Evolutionary conservation across 2,888 invertebrate genomes (phyloP), one percentile per base, ranked within the genome.

Genomic region (Epinotia demarniana): DNA sequence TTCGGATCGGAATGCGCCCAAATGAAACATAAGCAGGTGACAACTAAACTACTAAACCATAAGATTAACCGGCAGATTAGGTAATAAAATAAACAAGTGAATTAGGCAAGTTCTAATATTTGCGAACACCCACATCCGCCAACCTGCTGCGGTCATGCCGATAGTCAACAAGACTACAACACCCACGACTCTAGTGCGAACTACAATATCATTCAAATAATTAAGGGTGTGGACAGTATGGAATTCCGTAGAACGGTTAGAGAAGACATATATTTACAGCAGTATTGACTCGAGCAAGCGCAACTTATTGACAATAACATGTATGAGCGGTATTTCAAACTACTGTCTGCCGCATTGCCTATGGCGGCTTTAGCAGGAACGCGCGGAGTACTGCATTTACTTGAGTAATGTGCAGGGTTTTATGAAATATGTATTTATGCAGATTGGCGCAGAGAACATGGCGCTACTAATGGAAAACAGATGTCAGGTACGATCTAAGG

Each of bases 121-220:
- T 93, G 93, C 91, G 86, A 81, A 92, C 93, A 89, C 92, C 92
- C 90, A 92, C 93, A 87, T 90, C 89, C 89, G 89, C 90, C 87
- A 90, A 90, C 89, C 87, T 89, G 92, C 88, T 78, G 78, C 83
- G 80, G 79, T 77, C 78, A 78, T 78, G 78, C 80, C 74, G 77
- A 78, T 81, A 76, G 79, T 78, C 78, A 80, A 83, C 85, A 80
- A 87, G 90, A 90, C 88, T 90, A 90, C 88, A 90, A 90, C 91
- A 90, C 88, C 90, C 88, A 91, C 90, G 77, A 9, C 18, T 58
- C 27, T 61, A 69, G 33, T 66, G 53, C n/a, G 27, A 49, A 33
- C 27, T 43, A 66, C 55, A 33, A 55, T 57, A 19, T 23, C 19
- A 71, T 43, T 75, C 64, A 23, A 66, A 23, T 53, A 27, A 66